Base-by-base conservation (phyloP, 2,888 invertebrate genomes). In the Pyrochroa serraticornis region DNA sequence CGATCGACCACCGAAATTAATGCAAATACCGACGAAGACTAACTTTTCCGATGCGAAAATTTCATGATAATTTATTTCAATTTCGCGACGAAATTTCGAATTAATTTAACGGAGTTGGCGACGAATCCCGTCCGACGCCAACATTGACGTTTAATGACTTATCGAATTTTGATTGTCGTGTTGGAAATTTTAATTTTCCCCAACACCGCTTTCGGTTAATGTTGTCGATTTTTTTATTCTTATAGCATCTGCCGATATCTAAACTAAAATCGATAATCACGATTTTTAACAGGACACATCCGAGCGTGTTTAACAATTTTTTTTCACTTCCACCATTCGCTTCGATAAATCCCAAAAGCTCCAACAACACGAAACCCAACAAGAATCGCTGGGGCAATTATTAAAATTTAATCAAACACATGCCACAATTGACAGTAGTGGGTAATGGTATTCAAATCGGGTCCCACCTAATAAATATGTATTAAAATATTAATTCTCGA, bases 401-500 rank as follows among this genome's bases (percentile, higher is more conserved):
- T 22, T 22, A 22, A 22, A 22, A 22, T 22, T 22, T 22, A 22
- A 22, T 22, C 22, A 22, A 5, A 22, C 22, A 2, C 22, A 22
- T 22, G 22, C 22, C 22, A 22, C 22, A 22, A 22, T 22, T 22
- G 22, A 22, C 22, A 22, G 22, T 22, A 22, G 22, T 22, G 22
- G 22, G 22, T 22, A 51, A 43, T 51, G 43, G 9, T 30, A 51
- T 51, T 42, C 50, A 43, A 51, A 42, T 32, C 43, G 32, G 41
- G 50, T 42, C 43, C 48, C 48, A 55, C 54, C 72, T 74, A 74
- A 74, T 74, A 74, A 72, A 74, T 74, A 74, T 74, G 74, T 74
- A 74, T 74, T 74, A 74, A 22, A 72, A 71, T 69, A 72, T 74
- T 74, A 73, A 73, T 69, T 70, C 69, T 68, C 68, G 69, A 67